Evolutionary conservation across 1,140 invertebrate species (phyloP), one percentile per base, ranked within the genome.

Genomic region (Cardiocondyla obscurior): DNA sequence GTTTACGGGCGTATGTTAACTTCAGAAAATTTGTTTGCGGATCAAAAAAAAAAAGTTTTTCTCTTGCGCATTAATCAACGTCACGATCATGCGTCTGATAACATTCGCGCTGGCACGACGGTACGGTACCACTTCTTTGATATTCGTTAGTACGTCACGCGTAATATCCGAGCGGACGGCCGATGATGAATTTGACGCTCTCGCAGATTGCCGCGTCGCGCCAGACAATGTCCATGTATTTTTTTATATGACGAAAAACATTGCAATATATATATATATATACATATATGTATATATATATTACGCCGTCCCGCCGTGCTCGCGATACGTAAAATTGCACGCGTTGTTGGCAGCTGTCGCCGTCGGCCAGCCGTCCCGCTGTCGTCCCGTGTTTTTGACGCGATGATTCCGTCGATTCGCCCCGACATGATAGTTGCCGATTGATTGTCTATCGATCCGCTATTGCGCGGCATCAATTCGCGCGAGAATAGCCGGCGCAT

Each of bases 331-430:
- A 88, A 90, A 86, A 89, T 86, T 83, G 84, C 76, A 86, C 74
- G 67, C 82, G 87, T 83, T 85, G 77, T 79, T 82, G 84, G 86
- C 88, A 91, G 88, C 89, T 90, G 90, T 91, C 86, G 90, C 90
- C 90, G 82, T 82, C 85, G 84, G 81, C 84, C 74, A 83, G 77
- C 87, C 85, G 88, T 82, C 83, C 83, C 73, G 84, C 82, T n/a
- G 82, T 55, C 88, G 44, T 85, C 83, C 77, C 53, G 72, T 88
- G 90, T 89, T 90, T 91, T 90, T 88, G 90, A 90, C 90, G 81
- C 82, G 81, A 83, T 84, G 73, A 88, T 88, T 84, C 81, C 55
- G 49, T 65, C 55, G 72, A 87, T 81, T 57, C 62, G 53, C 53
- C 58, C 58, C 49, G 39, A 51, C 70, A 85, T 69, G 85, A 88